Base-by-base conservation (phyloP, 2,888 invertebrate species). In the Deilephila porcellus region DNA sequence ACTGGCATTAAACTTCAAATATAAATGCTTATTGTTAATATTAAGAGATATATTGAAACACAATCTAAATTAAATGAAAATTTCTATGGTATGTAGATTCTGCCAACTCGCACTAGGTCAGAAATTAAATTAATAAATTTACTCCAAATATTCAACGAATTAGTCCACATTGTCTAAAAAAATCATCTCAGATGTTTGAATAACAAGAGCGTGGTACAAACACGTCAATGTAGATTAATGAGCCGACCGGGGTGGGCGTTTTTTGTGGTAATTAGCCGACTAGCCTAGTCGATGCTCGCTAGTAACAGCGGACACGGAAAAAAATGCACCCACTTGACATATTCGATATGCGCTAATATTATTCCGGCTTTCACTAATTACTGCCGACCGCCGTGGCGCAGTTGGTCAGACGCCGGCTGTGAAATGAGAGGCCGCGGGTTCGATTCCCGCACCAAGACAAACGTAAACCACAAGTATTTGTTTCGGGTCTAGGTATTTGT, bases 171-270 rank as follows among this genome's bases (percentile, higher is more conserved):
- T 32, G 29, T 34, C 19, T n/a, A 32, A 63, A 37, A 52, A 67
- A 14, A 25, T 25, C 17, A 17, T 25, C 25, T 67, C 25, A 14
- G 20, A 67, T 37, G 52, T 67, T 67, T 17, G 17, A 45, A 67
- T 17, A 45, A 67, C 45, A 67, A 64, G n/a, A 76, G 72, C 74
- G 75, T 77, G 77, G 80, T 81, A 76, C 83, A 83, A 88, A 88
- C 86, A 89, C 85, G 93, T 91, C 93, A 92, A 90, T 88, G 81
- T 80, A 85, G 86, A 94, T 93, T 92, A 88, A 94, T 92, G 93
- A 88, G 82, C 81, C 81, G 75, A 77, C 86, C 79, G 82, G 90
- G 92, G 92, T 84, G 90, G 84, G 84, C 85, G 85, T 90, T 93
- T 93, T 92, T 92, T 92, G 89, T 92, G 80, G 88, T 90, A 90